Evolutionary conservation across 2,797 vertebrate species (phyloP).

Genomic region (Hozukius guyotensis): DNA sequence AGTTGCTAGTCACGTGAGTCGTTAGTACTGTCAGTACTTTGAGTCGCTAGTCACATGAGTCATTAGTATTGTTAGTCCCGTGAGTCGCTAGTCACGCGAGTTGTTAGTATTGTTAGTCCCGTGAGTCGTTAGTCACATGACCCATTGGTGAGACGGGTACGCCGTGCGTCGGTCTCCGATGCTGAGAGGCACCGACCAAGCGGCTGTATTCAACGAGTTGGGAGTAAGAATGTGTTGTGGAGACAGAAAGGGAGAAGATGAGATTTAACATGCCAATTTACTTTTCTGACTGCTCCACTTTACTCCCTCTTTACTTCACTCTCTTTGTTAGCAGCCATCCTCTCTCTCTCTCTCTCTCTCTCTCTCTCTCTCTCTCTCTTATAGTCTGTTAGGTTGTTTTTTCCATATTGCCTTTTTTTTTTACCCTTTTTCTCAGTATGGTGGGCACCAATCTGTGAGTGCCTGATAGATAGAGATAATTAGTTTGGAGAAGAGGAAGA

Average conservation of each 20-base stretch:
- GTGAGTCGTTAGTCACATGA: no score
- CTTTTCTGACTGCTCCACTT: background rate
- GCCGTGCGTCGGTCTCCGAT: no score
- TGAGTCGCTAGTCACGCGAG: no score
- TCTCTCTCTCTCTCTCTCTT: background rate
- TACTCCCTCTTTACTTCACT: background rate
- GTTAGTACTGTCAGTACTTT: no score
- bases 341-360: background rate
- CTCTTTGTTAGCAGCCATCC: background rate
- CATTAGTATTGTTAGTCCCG: no score
- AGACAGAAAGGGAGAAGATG: slow-evolving; percentile 11
- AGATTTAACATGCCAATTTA: slow-evolving; percentile 26
- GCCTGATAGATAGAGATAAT: slow-evolving; percentile 19
- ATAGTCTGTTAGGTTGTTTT: background rate
- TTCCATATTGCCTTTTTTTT: background rate
- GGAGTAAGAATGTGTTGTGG: background rate
- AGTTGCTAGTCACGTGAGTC: no score
- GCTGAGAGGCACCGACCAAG: no score
- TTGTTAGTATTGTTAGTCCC: no score
- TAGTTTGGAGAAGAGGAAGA: slow-evolving; percentile 6
- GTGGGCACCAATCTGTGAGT: slow-evolving; percentile 5
- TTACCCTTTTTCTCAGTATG: background rate
- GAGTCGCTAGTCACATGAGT: no score
- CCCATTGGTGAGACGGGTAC: no score
- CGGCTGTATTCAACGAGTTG: no score